These are phyloP conservation scores for Nycticebus coucang DNA, from an alignment of 2,113 vertebrate genomes.

Conservation along the genomic window DNA sequence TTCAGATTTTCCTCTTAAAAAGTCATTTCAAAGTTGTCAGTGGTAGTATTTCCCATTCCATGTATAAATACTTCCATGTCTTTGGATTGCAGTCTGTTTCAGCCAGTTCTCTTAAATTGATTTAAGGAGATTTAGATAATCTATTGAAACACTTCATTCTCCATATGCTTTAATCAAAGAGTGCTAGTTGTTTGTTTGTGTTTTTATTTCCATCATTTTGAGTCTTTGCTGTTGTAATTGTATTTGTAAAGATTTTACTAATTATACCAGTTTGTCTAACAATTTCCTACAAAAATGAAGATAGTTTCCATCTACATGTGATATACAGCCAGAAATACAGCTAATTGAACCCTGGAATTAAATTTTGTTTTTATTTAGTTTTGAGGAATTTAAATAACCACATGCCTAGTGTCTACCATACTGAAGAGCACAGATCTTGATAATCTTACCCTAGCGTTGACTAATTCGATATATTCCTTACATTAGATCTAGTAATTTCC, in stretches of 20 bases:
- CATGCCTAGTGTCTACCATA: not conserved
- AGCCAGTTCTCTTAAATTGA: not conserved
- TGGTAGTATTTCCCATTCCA: not conserved
- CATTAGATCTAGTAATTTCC: not conserved
- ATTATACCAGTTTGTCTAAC: not conserved
- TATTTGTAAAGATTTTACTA: slow-evolving; percentile 1
- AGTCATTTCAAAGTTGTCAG: not conserved
- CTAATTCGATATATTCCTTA: not conserved
- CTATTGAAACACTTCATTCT: not conserved
- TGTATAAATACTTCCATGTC: not conserved
- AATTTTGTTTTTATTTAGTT: not conserved
- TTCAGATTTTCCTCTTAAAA: not conserved
- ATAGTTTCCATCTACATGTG: not conserved
- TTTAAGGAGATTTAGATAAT: not conserved
- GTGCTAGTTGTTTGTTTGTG: not conserved
- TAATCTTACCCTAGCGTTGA: not conserved
- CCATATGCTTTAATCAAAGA: not conserved
- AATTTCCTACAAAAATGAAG: not conserved
- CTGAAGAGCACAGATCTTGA: not conserved
- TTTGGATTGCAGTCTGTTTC: not conserved
- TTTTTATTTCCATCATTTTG: not conserved
- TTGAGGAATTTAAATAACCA: slow-evolving; percentile 4
- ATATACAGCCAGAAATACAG: not conserved
- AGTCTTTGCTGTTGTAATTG: not conserved
- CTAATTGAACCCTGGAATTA: not conserved